These are phyloP conservation scores for Pagetopsis macropterus DNA, from an alignment of 2,797 vertebrate genomes.

Conservation along the genomic window DNA sequence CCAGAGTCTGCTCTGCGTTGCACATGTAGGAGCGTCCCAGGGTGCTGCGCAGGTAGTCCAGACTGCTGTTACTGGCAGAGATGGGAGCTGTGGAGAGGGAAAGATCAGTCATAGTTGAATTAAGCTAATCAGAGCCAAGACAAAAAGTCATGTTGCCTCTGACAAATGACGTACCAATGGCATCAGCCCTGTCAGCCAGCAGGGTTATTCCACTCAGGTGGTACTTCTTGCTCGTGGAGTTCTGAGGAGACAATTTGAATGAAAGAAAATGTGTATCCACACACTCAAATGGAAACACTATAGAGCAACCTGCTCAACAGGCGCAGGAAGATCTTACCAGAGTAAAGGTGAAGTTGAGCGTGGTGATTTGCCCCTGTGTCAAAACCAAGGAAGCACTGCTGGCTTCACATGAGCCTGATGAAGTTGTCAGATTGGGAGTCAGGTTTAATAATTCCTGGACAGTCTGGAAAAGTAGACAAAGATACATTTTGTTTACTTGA, in stretches of 20 bases:
- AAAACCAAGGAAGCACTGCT: constrained; percentile 79
- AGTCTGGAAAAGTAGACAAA: constrained; percentile 58
- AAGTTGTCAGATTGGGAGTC: constrained; percentile 72
- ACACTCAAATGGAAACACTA: neutral
- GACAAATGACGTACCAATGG: constrained; percentile 68
- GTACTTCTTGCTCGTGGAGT: constrained; percentile 80
- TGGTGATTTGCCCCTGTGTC: constrained; percentile 69
- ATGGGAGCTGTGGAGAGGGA: constrained; percentile 65
- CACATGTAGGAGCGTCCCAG: constrained; percentile 94
- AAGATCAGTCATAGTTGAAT: neutral
- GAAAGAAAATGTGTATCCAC: neutral
- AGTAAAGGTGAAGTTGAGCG: constrained; percentile 82
- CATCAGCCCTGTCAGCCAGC: constrained; percentile 70
- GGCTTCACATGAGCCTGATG: constrained; percentile 81
- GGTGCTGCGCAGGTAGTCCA: constrained; percentile 86
- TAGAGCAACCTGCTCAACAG: neutral
- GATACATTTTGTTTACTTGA: neutral
- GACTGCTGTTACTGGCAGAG: constrained; percentile 76
- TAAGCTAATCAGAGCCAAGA: neutral
- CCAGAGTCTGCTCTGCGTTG: constrained; percentile 85
- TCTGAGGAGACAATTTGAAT: constrained; percentile 64
- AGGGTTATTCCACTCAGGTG: constrained; percentile 77
- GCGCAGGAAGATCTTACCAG: constrained; percentile 77
- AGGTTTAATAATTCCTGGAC: constrained; percentile 84
- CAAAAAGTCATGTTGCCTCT: too few relatives aligned